phyloP scores from a whole-genome alignment of 1,140 invertebrate genomes.

The Adelges cooleyi region DNA sequence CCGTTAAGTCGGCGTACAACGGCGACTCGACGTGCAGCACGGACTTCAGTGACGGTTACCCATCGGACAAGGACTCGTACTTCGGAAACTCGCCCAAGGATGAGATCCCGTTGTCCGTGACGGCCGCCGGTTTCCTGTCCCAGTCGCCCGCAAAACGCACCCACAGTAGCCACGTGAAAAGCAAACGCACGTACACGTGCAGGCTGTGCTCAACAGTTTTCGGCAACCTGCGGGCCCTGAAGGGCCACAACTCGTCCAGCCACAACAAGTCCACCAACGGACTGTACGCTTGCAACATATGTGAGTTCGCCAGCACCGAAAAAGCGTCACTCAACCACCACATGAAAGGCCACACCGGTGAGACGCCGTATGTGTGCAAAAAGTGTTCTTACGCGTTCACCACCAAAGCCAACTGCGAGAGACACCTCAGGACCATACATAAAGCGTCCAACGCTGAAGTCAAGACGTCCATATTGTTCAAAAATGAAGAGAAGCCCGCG shows the following conservation, averaged over 20 bases:
- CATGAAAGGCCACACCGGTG: constrained; percentile 86
- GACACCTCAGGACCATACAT: constrained; percentile 82
- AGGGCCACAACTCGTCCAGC: constrained; percentile 67
- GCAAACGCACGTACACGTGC: constrained; percentile 78
- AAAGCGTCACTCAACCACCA: constrained; percentile 81
- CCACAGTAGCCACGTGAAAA: constrained; percentile 51
- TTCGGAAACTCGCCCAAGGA: constrained; percentile 7
- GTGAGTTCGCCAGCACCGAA: constrained; percentile 75
- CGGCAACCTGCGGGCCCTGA: constrained; percentile 75
- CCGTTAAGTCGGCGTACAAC: constrained; percentile 8
- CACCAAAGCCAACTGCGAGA: constrained; percentile 82
- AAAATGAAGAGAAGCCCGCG: constrained; percentile 1
- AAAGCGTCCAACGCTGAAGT: constrained; percentile 73
- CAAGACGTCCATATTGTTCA: constrained; percentile 47
- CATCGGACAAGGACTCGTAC: constrained; percentile 17
- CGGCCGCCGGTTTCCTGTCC: constrained; percentile 50
- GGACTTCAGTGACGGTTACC: constrained; percentile 10
- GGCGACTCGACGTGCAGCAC: constrained; percentile 15
- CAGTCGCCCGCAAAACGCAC: not conserved
- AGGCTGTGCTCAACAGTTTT: constrained; percentile 71
- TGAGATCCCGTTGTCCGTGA: constrained; percentile 32
- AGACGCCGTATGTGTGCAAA: constrained; percentile 84
- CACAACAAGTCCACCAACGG: constrained; percentile 55
- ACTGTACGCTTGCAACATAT: constrained; percentile 80
- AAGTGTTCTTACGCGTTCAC: constrained; percentile 93